Percentiles rank a stretch among this genome's conserved stretches.
Evolutionary conservation across 2,113 vertebrate genomes (phyloP).

Genomic region (Myanophis thanlyinensis): DNA sequence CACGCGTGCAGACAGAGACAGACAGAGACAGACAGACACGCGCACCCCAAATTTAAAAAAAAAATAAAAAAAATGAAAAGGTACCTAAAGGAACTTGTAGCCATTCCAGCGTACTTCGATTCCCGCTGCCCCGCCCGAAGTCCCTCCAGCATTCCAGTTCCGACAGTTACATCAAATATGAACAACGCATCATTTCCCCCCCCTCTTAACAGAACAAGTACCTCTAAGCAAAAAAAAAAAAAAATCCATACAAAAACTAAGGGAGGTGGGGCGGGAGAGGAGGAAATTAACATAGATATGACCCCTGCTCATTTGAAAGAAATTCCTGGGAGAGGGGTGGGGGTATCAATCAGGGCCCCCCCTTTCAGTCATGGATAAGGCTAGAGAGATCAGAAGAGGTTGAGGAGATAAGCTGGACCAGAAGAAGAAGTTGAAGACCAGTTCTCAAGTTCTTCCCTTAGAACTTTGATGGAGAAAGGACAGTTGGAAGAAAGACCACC

Average conservation of each 20-base stretch:
- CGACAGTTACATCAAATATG: constrained; percentile 89
- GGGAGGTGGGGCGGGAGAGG: constrained; percentile 10
- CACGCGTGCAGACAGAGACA: too few relatives aligned
- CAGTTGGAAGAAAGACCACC: not conserved
- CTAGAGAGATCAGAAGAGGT: constrained; percentile 44
- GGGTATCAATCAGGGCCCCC: constrained; percentile 45
- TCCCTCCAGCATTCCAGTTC: constrained; percentile 85
- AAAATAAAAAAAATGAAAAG: constrained; percentile 64
- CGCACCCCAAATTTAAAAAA: constrained; percentile 57
- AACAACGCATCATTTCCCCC: constrained; percentile 73
- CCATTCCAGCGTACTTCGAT: constrained; percentile 75
- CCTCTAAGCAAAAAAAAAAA: constrained; percentile 80
- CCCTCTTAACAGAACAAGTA: constrained; percentile 87
- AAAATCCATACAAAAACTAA: constrained; percentile 71
- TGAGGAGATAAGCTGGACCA: not conserved
- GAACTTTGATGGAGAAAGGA: not conserved
- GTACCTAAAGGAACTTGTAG: constrained; percentile 78
- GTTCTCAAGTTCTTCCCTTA: constrained; percentile 4
- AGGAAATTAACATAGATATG: constrained; percentile 61
- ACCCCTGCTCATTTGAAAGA: constrained; percentile 66
- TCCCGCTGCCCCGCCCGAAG: constrained; percentile 63
- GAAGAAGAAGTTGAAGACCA: not conserved
- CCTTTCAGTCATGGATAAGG: constrained; percentile 68
- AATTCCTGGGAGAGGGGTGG: constrained; percentile 48
- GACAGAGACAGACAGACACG: constrained; percentile 18